Evolutionary conservation across 2,888 invertebrate genomes (phyloP).

Genomic region (Pheosia gnoma): DNA sequence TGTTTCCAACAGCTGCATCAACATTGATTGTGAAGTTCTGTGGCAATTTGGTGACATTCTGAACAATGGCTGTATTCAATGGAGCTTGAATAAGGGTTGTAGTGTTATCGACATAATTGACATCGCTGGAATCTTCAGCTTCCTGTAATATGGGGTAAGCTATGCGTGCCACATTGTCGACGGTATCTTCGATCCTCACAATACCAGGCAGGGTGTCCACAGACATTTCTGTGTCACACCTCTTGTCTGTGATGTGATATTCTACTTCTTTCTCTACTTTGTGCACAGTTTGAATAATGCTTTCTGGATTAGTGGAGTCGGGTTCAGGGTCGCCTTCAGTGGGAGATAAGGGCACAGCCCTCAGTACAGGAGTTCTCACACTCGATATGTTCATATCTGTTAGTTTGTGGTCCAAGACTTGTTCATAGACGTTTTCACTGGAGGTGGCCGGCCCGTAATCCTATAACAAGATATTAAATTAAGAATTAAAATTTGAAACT

Average conservation of each 20-base stretch:
- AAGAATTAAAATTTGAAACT: conserved; percentile 11
- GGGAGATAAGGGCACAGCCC: conserved; percentile 71
- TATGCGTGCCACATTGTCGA: conserved; percentile 71
- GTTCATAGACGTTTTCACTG: conserved; percentile 78
- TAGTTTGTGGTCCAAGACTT: conserved; percentile 79
- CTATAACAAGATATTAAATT: conserved; percentile 64
- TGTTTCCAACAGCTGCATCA: conserved; percentile 75
- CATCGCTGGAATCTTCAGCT: conserved; percentile 70
- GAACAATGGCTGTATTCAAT: conserved; percentile 74
- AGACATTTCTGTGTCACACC: conserved; percentile 70
- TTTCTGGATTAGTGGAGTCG: conserved; percentile 77
- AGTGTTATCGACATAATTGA: conserved; percentile 70
- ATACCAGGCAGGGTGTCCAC: conserved; percentile 73
- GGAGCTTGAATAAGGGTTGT: conserved; percentile 75
- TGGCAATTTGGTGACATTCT: conserved; percentile 76
- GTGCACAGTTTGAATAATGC: conserved; percentile 71
- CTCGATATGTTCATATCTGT: conserved; percentile 77
- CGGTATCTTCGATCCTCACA: conserved; percentile 72
- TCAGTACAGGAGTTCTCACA: conserved; percentile 75
- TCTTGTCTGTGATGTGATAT: conserved; percentile 72
- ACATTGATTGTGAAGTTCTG: conserved; percentile 81
- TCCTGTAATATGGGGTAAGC: conserved; percentile 75
- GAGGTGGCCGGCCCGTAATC: conserved; percentile 83
- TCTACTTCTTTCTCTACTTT: conserved; percentile 73
- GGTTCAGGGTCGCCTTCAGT: conserved; percentile 73